A percentile compares a stretch with the other conserved stretches of the same genome.
These are phyloP conservation scores for Eurypyga helias DNA, from an alignment of 2,113 vertebrate species.

Conservation along the genomic window DNA sequence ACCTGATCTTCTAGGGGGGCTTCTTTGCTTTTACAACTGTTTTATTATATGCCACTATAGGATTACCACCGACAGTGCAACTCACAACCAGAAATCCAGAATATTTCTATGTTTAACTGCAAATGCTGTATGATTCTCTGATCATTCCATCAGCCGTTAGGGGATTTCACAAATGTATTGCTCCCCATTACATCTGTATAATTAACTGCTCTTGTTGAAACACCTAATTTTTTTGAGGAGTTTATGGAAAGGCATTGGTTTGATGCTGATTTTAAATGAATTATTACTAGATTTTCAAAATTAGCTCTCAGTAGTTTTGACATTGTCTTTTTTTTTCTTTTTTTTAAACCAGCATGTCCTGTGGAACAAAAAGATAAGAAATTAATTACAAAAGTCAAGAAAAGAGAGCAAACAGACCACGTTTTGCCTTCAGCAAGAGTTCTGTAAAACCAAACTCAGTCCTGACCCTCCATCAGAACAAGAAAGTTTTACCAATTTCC, in stretches of 20 bases:
- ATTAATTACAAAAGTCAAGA: conserved; percentile 5
- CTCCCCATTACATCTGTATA: conserved; percentile 3
- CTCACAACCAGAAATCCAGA: not conserved
- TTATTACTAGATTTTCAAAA: conserved; percentile 20
- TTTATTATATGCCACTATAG: not conserved
- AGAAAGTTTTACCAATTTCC: not conserved
- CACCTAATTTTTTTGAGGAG: conserved; percentile 30
- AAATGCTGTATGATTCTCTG: conserved; percentile 26
- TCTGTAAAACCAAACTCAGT: not conserved
- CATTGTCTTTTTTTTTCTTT: conserved; percentile 2
- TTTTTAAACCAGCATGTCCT: not conserved
- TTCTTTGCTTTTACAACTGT: not conserved
- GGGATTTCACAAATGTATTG: conserved; percentile 37
- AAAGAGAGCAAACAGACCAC: not conserved
- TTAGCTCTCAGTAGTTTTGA: not conserved
- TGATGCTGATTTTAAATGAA: conserved; percentile 43
- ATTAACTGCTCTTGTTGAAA: conserved; percentile 53
- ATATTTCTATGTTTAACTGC: conserved; percentile 25
- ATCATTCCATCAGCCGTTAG: not conserved
- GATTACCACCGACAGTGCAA: not conserved
- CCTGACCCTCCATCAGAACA: not conserved
- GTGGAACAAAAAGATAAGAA: not conserved
- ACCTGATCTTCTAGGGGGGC: not conserved
- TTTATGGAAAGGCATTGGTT: not conserved
- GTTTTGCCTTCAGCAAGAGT: not conserved